Conservation (phyloP, 64 coral and sea anemone species). For the Actinia tenebrosa region DNA sequence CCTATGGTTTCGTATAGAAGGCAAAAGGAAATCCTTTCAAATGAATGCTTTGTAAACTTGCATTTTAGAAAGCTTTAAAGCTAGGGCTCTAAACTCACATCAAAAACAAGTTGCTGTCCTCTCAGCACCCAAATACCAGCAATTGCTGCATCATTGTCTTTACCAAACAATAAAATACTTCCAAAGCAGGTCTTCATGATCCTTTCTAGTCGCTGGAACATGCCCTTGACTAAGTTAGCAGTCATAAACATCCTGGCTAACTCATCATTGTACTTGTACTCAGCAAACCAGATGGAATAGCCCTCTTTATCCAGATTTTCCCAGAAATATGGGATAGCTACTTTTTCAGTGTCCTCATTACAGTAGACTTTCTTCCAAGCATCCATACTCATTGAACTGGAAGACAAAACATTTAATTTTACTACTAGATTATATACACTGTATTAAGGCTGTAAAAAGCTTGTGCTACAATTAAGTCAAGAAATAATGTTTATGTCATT, state of each 20-base stretch:
- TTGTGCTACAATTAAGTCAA: too few relatives aligned
- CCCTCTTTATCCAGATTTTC: constrained; percentile 92
- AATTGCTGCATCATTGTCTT: constrained; percentile 5
- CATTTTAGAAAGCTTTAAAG: not conserved
- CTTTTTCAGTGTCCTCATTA: constrained; percentile 61
- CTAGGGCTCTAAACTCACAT: constrained; percentile 31
- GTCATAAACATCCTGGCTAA: constrained; percentile 66
- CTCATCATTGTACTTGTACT: constrained; percentile 74
- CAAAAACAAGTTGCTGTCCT: constrained; percentile 74
- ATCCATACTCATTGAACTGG: constrained; percentile 88
- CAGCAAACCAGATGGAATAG: constrained; percentile 81
- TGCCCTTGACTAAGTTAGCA: constrained; percentile 82
- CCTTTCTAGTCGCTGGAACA: constrained; percentile 84
- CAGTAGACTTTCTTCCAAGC: constrained; percentile 74
- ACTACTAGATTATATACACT: too few relatives aligned
- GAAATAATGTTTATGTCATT: too few relatives aligned
- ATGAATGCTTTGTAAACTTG: too few relatives aligned
- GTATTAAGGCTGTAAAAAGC: too few relatives aligned
- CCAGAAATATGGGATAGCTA: constrained; percentile 92
- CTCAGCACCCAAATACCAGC: constrained; percentile 82
- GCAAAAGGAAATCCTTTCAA: too few relatives aligned
- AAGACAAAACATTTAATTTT: not conserved
- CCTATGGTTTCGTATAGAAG: too few relatives aligned
- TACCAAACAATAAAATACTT: constrained; percentile 66
- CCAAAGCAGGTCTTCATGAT: constrained; percentile 80